Conservation (phyloP, 1,140 invertebrate species). For the Bombus polaris region DNA sequence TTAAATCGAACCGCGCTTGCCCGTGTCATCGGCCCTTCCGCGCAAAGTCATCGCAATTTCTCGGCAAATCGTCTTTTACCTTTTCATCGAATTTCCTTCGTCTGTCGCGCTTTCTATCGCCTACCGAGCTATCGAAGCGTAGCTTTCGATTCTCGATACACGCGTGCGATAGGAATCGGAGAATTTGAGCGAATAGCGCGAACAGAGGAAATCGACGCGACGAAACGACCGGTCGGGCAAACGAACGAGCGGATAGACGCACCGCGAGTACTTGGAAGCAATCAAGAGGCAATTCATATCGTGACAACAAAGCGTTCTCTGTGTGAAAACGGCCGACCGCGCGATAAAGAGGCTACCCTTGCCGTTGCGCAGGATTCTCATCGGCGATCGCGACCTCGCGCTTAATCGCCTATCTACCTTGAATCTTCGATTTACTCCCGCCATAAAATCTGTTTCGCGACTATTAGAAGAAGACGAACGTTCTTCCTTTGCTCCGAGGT, state of each 20-base stretch:
- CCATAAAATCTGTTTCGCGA: neutral
- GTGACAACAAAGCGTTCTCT: conserved; percentile 52
- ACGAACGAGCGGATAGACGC: neutral
- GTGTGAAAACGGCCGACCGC: conserved; percentile 52
- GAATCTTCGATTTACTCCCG: neutral
- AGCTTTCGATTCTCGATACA: neutral
- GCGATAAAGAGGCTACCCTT: conserved; percentile 44
- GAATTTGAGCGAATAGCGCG: neutral
- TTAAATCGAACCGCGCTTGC: conserved; percentile 12
- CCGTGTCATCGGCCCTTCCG: conserved; percentile 1
- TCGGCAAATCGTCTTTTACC: no score
- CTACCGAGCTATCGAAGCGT: neutral
- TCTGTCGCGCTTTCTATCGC: neutral
- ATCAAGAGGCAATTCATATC: conserved; percentile 61
- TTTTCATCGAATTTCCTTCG: neutral
- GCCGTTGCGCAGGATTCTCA: neutral
- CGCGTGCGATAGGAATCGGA: neutral
- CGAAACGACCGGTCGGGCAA: no score
- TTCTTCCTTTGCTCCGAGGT: neutral
- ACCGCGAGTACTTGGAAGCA: conserved; percentile 51
- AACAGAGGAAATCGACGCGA: no score
- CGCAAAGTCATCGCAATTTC: neutral
- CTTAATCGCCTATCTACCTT: neutral
- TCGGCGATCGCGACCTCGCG: neutral
- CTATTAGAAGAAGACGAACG: neutral